These are phyloP conservation scores for Linurgus olivaceus DNA, from an alignment of 2,797 vertebrate genomes.

Conservation along the genomic window DNA sequence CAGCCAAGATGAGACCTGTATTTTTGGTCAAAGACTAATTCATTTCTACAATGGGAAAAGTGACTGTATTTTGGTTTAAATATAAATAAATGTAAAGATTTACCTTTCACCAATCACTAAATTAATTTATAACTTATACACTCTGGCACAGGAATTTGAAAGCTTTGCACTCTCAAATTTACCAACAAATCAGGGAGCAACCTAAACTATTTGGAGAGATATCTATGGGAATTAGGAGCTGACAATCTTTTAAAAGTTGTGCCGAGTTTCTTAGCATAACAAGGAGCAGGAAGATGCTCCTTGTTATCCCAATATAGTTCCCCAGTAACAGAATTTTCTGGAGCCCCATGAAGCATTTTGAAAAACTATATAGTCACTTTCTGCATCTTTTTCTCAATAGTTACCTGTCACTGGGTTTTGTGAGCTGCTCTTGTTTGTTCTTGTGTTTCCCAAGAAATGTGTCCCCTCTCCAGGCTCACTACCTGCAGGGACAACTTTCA, in stretches of 20 bases:
- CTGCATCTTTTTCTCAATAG: background rate
- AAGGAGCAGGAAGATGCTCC: background rate
- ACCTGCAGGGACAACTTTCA: background rate
- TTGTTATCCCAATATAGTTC: background rate
- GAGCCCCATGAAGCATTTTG: background rate
- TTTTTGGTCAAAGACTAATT: background rate
- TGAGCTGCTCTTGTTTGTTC: background rate
- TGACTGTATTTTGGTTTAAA: background rate
- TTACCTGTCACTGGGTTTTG: background rate
- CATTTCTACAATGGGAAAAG: background rate
- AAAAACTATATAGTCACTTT: background rate
- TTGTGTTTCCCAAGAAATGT: background rate
- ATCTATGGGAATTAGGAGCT: background rate
- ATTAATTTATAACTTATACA: background rate
- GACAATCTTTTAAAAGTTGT: background rate
- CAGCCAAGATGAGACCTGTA: background rate
- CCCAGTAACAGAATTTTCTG: background rate
- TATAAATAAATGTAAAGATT: background rate
- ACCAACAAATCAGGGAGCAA: background rate
- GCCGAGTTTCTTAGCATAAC: background rate
- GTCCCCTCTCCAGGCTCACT: fast-evolving
- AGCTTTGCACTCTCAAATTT: background rate
- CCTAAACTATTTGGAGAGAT: background rate
- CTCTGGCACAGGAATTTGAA: background rate
- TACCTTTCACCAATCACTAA: background rate